Evolutionary conservation across 1,140 invertebrate species (phyloP), one percentile per base, ranked within the genome.

Genomic region (Oppia nitens): DNA sequence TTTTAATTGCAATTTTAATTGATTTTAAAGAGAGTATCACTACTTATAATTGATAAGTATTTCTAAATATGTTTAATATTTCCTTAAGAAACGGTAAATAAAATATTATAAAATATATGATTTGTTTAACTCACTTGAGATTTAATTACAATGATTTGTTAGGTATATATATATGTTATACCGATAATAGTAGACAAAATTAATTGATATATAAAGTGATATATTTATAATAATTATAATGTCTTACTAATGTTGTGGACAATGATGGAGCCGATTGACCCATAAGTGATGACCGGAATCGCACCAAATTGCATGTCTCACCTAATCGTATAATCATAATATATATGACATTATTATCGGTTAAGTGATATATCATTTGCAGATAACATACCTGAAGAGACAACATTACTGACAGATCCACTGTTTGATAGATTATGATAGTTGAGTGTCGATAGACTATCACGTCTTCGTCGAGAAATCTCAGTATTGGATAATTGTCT

Each of bases 181-280:
- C n/a, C n/a, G n/a, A n/a, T n/a, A n/a, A n/a, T n/a, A n/a, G n/a
- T n/a, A n/a, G n/a, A n/a, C n/a, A n/a, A n/a, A n/a, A n/a, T n/a
- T n/a, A n/a, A n/a, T n/a, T n/a, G n/a, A n/a, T n/a, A n/a, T n/a
- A n/a, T n/a, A n/a, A n/a, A n/a, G n/a, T n/a, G n/a, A n/a, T n/a
- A n/a, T n/a, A n/a, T n/a, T n/a, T n/a, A n/a, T n/a, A n/a, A n/a
- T n/a, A n/a, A n/a, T n/a, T n/a, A n/a, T n/a, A n/a, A n/a, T n/a
- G n/a, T n/a, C 78, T 79, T 72, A 88, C 86, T 80, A 70, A 64
- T 53, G 81, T 74, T 32, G 81, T 78, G 57, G 86, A 87, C 29
- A 89, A 73, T 58, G 86, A 85, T 55, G 90, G 90, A 47, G 88
- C 89, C 1, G 90, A 94, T 68, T 93, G 91, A 45, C 91, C 91